Evolutionary conservation across 1,140 invertebrate species (phyloP).

Genomic region (Zaprionus lachaisei): DNA sequence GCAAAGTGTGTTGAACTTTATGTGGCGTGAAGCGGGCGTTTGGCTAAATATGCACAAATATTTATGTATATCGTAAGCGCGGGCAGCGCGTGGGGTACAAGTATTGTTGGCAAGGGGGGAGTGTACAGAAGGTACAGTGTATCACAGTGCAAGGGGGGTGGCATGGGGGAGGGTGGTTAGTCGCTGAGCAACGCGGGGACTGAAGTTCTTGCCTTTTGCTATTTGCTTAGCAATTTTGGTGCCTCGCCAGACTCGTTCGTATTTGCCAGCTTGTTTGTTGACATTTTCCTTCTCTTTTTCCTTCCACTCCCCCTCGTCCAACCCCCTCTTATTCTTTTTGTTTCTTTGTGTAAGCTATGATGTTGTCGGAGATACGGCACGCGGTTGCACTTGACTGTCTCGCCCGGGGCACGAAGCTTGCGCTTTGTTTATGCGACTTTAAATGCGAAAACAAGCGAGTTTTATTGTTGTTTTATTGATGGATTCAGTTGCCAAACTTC

Average conservation of each 20-base stretch:
- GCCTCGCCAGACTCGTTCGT: slow-evolving; percentile 20
- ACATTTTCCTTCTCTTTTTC: slow-evolving; percentile 31
- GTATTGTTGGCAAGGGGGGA: neutral
- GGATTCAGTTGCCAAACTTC: neutral
- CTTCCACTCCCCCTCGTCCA: neutral
- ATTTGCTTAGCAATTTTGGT: slow-evolving; percentile 73
- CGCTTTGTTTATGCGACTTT: slow-evolving; percentile 35
- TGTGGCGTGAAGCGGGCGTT: slow-evolving; percentile 31
- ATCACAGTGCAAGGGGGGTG: neutral
- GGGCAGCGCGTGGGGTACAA: slow-evolving; percentile 9
- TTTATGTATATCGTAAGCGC: slow-evolving; percentile 67
- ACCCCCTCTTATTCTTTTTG: neutral
- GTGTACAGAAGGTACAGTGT: neutral
- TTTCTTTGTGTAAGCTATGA: slow-evolving; percentile 52
- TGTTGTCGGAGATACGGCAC: slow-evolving; percentile 57
- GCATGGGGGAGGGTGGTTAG: slow-evolving; percentile 8
- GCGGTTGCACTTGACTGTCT: slow-evolving; percentile 49
- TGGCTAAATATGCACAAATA: slow-evolving; percentile 80
- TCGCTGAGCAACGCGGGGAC: slow-evolving; percentile 1
- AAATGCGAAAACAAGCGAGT: slow-evolving; percentile 29
- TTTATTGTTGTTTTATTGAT: slow-evolving; percentile 30
- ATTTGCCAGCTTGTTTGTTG: slow-evolving; percentile 61
- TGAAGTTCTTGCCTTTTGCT: slow-evolving; percentile 51
- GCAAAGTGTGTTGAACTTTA: slow-evolving; percentile 76
- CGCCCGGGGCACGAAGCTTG: slow-evolving; percentile 30